Percentiles rank a stretch among this genome's conserved stretches.
Conservation (phyloP, 2,797 vertebrate species). For the Macrochelys suwanniensis region DNA sequence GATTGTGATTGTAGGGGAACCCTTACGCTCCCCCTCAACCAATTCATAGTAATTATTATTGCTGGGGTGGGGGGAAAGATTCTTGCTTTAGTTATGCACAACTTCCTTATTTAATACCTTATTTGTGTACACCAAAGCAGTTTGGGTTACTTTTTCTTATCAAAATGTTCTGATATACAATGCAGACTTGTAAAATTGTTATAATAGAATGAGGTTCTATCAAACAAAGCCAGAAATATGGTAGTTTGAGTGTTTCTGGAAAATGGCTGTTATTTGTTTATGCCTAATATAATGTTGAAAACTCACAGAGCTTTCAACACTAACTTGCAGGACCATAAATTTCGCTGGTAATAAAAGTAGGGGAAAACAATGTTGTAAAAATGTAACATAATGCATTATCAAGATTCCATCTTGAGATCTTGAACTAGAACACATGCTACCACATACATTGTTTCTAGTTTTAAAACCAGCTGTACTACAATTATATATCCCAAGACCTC, state of each 20-base stretch:
- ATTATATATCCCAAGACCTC: background rate
- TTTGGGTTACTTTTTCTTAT: background rate
- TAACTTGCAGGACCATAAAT: background rate
- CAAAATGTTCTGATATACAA: background rate
- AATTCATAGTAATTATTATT: background rate
- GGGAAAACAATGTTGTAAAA: background rate
- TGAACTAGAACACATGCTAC: background rate
- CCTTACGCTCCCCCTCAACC: fast-evolving
- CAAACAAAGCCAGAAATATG: background rate
- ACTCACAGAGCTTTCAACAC: background rate
- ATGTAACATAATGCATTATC: background rate
- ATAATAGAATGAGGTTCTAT: background rate
- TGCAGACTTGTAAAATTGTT: background rate
- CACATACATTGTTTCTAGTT: background rate
- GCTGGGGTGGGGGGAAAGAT: no score
- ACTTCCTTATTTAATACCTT: background rate
- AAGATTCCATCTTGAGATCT: background rate
- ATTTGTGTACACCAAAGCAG: background rate
- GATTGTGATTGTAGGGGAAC: background rate
- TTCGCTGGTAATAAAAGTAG: background rate
- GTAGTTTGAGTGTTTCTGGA: slow-evolving; percentile 1
- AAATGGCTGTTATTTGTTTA: background rate
- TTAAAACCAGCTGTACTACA: background rate
- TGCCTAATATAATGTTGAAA: background rate
- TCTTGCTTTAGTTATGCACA: background rate